Conservation (phyloP, 2,113 vertebrate species). For the Pseudolaguvia tuberculata region DNA sequence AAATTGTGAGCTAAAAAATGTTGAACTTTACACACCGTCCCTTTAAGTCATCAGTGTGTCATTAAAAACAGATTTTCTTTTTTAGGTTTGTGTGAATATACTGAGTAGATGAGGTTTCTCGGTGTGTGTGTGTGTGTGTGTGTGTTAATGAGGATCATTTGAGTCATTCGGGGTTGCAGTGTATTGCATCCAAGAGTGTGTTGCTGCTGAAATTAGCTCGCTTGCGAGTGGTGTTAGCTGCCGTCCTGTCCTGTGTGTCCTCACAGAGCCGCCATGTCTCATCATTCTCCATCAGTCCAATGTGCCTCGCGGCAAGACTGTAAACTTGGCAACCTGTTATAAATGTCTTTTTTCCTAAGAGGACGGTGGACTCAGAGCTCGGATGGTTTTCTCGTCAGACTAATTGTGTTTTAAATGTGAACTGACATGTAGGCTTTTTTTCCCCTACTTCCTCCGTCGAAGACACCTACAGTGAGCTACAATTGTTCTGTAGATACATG, state of each 20-base stretch:
- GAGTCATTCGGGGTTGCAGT: constrained; percentile 29
- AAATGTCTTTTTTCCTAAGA: constrained; percentile 2
- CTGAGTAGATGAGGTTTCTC: not conserved
- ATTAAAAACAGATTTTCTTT: not conserved
- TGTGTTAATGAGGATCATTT: constrained; percentile 9
- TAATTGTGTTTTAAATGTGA: constrained; percentile 40
- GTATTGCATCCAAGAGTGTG: constrained; percentile 9
- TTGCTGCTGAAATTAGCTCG: constrained; percentile 21
- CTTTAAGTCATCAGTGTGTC: not conserved
- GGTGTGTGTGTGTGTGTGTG: not conserved
- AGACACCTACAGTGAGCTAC: constrained; percentile 53
- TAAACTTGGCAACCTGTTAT: constrained; percentile 13
- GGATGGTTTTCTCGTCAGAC: not conserved
- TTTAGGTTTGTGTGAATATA: not conserved
- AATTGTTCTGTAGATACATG: constrained; percentile 55
- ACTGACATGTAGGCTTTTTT: constrained; percentile 47
- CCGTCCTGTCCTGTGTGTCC: constrained; percentile 9
- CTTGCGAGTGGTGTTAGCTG: constrained; percentile 16
- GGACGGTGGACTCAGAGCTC: too few species aligned
- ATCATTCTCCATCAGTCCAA: constrained; percentile 25
- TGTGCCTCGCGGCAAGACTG: constrained; percentile 17
- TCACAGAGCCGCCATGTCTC: constrained; percentile 23
- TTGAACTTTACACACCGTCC: not conserved
- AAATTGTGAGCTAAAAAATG: too few species aligned
- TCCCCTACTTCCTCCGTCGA: constrained; percentile 40